phyloP scores from a whole-genome alignment of 2,113 vertebrate genomes.

The Chroicocephalus ridibundus region DNA sequence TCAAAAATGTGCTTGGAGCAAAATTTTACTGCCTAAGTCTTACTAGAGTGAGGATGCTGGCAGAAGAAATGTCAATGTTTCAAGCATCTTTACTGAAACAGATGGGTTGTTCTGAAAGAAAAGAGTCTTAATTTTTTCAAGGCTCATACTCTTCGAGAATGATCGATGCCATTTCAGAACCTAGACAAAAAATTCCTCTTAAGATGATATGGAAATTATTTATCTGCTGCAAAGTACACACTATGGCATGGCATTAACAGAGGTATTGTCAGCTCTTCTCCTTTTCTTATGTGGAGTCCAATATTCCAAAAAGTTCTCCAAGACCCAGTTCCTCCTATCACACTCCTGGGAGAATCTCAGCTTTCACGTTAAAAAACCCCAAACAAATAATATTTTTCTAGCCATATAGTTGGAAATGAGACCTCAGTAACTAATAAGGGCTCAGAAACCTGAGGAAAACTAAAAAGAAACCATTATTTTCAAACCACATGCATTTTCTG shows the following conservation, averaged over 20 bases:
- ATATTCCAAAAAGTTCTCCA: not conserved
- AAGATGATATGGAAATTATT: not conserved
- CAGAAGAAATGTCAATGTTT: not conserved
- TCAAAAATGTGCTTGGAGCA: not conserved
- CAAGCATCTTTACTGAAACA: not conserved
- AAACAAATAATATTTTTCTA: not conserved
- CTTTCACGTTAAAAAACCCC: not conserved
- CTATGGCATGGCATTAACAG: not conserved
- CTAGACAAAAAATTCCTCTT: not conserved
- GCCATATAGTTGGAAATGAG: not conserved
- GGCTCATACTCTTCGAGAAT: not conserved
- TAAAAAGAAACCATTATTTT: not conserved
- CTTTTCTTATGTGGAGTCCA: not conserved
- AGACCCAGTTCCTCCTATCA: not conserved
- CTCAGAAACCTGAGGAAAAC: not conserved
- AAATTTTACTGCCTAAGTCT: not conserved
- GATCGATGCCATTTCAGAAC: not conserved
- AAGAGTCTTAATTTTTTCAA: not conserved
- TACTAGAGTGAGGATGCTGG: not conserved
- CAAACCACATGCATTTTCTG: not conserved
- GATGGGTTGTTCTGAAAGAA: not conserved
- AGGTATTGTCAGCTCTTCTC: not conserved
- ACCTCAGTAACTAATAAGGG: not conserved
- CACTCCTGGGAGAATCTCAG: not conserved
- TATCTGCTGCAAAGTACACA: not conserved